phyloP scores from a whole-genome alignment of 2,888 invertebrate genomes.

The Caradrina kadenii region DNA sequence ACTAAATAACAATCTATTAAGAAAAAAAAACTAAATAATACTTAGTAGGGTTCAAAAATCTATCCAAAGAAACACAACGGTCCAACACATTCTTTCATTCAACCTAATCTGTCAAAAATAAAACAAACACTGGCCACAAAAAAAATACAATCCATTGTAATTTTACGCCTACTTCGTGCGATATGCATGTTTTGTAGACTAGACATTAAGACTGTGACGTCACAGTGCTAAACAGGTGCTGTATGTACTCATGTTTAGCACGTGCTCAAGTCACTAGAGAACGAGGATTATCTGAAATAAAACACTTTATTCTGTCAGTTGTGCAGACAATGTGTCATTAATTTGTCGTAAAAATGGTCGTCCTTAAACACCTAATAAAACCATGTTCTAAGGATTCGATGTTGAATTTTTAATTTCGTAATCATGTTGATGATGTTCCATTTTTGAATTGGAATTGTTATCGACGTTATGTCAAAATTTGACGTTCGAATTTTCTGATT shows the following conservation, averaged over 20 bases:
- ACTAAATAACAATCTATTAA: too few relatives aligned
- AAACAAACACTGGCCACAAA: conserved; percentile 42
- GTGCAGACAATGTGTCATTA: neutral
- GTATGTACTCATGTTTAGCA: conserved; percentile 36
- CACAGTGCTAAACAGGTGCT: conserved; percentile 49
- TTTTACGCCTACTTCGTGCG: conserved; percentile 28
- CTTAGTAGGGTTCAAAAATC: too few relatives aligned
- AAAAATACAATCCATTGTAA: conserved; percentile 16
- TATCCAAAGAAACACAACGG: too few relatives aligned
- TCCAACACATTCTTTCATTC: conserved; percentile 1
- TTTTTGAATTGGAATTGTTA: neutral
- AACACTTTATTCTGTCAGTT: conserved; percentile 2
- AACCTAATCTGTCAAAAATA: conserved; percentile 37
- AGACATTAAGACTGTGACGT: conserved; percentile 43
- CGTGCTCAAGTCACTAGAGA: conserved; percentile 39
- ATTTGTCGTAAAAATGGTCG: neutral
- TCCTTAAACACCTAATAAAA: neutral
- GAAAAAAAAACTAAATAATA: too few relatives aligned
- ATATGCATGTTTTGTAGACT: conserved; percentile 34
- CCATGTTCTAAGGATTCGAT: neutral
- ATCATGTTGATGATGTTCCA: neutral
- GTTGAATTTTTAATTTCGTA: neutral
- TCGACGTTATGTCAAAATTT: neutral
- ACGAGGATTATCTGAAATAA: conserved; percentile 41
- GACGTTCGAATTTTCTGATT: neutral